Conservation (phyloP, 2,113 vertebrate genomes). For the Aegotheles bennettii region DNA sequence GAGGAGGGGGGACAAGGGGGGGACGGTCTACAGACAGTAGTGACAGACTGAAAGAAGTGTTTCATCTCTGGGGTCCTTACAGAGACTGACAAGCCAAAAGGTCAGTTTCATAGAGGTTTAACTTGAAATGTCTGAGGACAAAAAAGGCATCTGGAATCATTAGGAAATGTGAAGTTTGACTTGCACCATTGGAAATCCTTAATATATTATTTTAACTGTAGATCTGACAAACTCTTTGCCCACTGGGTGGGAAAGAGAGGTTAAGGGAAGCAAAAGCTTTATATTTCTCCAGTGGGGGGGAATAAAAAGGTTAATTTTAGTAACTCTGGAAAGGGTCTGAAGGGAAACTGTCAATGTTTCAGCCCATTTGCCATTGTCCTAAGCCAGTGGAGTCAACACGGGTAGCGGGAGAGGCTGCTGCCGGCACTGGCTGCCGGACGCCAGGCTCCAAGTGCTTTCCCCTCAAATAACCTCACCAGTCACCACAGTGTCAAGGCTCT, state of each 20-base stretch:
- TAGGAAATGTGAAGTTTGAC: slow-evolving; percentile 65
- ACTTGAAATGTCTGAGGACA: neutral
- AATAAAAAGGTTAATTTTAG: slow-evolving; percentile 59
- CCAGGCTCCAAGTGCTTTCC: neutral
- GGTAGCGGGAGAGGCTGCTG: neutral
- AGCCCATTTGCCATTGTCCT: slow-evolving; percentile 26
- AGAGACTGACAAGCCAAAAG: slow-evolving; percentile 53
- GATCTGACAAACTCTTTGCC: slow-evolving; percentile 35
- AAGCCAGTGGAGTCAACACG: neutral
- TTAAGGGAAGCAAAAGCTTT: slow-evolving; percentile 55
- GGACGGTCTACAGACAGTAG: neutral
- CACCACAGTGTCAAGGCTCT: slow-evolving; percentile 22
- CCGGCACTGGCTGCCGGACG: neutral
- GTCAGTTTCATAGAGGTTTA: slow-evolving; percentile 49
- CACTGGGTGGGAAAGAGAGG: slow-evolving; percentile 45
- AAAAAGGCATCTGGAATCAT: slow-evolving; percentile 62
- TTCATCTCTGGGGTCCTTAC: slow-evolving; percentile 40
- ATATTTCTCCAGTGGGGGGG: slow-evolving; percentile 33
- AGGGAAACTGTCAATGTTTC: slow-evolving; percentile 19
- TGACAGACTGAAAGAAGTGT: slow-evolving; percentile 62
- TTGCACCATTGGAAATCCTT: slow-evolving; percentile 53
- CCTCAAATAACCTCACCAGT: slow-evolving; percentile 55
- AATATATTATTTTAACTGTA: slow-evolving; percentile 63
- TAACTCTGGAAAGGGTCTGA: slow-evolving; percentile 48
- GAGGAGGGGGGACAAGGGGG: neutral